Conservation (phyloP, 2,797 vertebrate species). For the Phoxinus dragarum region DNA sequence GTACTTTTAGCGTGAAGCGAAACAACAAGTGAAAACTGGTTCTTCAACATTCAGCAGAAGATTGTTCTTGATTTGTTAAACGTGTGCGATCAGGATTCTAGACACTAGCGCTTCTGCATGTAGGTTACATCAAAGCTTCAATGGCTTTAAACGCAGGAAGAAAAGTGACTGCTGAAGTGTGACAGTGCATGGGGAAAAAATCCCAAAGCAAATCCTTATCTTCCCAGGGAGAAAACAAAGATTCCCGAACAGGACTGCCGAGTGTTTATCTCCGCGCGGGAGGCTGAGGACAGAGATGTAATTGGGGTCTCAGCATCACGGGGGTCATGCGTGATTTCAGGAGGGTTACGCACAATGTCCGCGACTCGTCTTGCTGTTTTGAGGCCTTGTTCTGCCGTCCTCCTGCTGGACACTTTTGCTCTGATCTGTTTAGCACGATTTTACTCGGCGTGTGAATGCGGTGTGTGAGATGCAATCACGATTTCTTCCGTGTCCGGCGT, state of each 20-base stretch:
- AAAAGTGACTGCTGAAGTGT: constrained; percentile 26
- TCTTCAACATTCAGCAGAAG: background rate
- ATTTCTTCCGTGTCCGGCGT: background rate
- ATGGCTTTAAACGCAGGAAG: background rate
- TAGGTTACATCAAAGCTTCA: constrained; percentile 44
- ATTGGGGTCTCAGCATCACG: constrained; percentile 47
- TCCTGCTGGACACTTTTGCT: background rate
- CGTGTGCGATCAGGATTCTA: background rate
- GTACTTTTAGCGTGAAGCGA: background rate
- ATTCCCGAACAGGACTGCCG: constrained; percentile 54
- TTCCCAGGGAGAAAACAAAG: constrained; percentile 49
- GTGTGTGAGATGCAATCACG: background rate
- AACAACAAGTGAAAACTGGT: no score
- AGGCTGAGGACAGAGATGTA: constrained; percentile 21
- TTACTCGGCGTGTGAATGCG: background rate
- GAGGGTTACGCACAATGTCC: constrained; percentile 51
- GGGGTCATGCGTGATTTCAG: constrained; percentile 42
- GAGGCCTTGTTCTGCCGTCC: background rate
- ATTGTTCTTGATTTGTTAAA: background rate
- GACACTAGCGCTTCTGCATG: background rate
- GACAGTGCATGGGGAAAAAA: constrained; percentile 33
- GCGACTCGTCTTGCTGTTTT: constrained; percentile 10
- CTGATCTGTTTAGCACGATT: background rate
- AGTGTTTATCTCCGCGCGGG: constrained; percentile 38
- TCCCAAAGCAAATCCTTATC: constrained; percentile 52